phyloP scores from a whole-genome alignment of 2,113 vertebrate species.

The Oreochromis tanganicae region DNA sequence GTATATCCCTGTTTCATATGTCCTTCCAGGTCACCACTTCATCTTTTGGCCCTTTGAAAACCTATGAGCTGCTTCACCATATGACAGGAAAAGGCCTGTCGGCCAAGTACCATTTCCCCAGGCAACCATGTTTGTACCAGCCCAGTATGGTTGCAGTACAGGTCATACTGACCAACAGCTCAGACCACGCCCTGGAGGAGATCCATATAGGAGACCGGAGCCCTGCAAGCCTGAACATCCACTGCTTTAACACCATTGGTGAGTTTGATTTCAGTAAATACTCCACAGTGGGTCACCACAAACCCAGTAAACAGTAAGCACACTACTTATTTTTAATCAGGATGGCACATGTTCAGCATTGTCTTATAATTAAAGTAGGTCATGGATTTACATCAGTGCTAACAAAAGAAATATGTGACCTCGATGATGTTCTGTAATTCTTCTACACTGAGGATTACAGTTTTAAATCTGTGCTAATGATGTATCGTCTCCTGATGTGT shows the following conservation, averaged over 20 bases:
- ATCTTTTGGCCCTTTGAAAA: constrained; percentile 79
- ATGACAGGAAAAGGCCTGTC: constrained; percentile 93
- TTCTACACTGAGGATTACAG: neutral
- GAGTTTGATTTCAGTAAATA: constrained; percentile 14
- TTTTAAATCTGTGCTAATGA: neutral
- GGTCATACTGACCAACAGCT: constrained; percentile 81
- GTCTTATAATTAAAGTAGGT: neutral
- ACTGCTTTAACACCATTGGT: constrained; percentile 79
- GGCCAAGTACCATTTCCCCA: constrained; percentile 85
- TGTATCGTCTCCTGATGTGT: neutral
- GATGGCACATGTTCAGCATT: neutral
- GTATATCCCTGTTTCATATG: neutral
- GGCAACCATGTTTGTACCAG: constrained; percentile 82
- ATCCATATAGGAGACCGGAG: constrained; percentile 80
- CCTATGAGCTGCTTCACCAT: constrained; percentile 85
- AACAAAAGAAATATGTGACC: neutral
- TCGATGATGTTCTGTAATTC: neutral
- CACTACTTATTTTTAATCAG: neutral
- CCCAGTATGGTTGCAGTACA: constrained; percentile 86
- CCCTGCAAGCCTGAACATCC: constrained; percentile 76
- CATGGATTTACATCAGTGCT: neutral
- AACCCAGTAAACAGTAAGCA: neutral
- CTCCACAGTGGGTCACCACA: neutral
- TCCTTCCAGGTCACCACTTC: constrained; percentile 75
- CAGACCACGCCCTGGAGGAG: constrained; percentile 81